Conservation (phyloP, 2,888 invertebrate genomes). For the Crossocerus cetratus region DNA sequence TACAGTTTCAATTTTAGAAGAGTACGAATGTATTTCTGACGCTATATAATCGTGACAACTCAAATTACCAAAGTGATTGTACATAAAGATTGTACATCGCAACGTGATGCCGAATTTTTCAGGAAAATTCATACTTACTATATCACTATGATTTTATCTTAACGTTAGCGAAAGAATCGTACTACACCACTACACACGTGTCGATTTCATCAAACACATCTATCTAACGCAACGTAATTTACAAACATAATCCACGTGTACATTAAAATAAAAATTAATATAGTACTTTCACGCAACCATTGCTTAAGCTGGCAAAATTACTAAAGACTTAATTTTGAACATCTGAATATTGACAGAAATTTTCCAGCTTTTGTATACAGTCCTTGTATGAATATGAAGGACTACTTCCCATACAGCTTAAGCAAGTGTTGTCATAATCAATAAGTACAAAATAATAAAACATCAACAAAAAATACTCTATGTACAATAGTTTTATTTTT, state of each 20-base stretch:
- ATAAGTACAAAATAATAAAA: slow-evolving; percentile 66
- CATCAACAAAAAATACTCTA: slow-evolving; percentile 73
- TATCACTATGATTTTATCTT: slow-evolving; percentile 3
- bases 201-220: slow-evolving; percentile 36
- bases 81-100: slow-evolving; percentile 17
- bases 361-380: no score
- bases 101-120: slow-evolving; percentile 35
- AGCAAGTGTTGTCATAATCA: slow-evolving; percentile 53
- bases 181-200: background rate
- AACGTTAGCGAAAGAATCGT: slow-evolving; percentile 1
- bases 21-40: slow-evolving; percentile 1
- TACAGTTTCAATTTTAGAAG: slow-evolving; percentile 29
- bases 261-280: slow-evolving; percentile 43
- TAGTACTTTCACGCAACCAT: slow-evolving; percentile 41
- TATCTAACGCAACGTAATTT: slow-evolving; percentile 38
- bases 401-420: slow-evolving; percentile 44
- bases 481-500: slow-evolving; percentile 75
- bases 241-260: slow-evolving; percentile 43
- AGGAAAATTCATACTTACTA: slow-evolving; percentile 41
- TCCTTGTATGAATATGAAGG: no score
- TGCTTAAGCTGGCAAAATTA: slow-evolving; percentile 47
- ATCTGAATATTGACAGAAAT: no score
- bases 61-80: no score
- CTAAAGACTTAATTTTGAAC: no score
- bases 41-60: no score